Evolutionary conservation across 2,797 vertebrate species (phyloP).

Genomic region (Molossus alvarezi): DNA sequence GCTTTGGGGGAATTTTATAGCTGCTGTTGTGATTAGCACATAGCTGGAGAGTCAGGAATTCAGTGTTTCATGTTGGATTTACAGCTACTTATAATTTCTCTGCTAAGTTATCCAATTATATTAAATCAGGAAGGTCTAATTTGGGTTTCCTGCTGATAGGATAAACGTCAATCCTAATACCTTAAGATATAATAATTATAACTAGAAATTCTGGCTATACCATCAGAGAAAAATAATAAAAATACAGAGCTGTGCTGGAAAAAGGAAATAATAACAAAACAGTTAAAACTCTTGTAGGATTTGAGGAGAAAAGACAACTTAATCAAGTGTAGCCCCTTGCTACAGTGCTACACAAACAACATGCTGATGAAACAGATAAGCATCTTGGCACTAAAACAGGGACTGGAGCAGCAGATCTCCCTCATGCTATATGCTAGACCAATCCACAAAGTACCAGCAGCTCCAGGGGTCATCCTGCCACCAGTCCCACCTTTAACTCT

Average conservation of each 20-base stretch:
- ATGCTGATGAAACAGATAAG: slow-evolving; percentile 37
- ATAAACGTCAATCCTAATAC: slow-evolving; percentile 11
- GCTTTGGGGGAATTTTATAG: slow-evolving; percentile 22
- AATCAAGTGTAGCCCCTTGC: not conserved
- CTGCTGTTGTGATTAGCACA: slow-evolving; percentile 36
- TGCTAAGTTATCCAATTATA: slow-evolving; percentile 33
- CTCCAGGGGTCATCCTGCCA: not conserved
- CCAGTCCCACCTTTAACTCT: not conserved
- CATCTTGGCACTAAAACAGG: not conserved
- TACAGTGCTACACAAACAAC: not conserved
- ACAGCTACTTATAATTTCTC: slow-evolving; percentile 51
- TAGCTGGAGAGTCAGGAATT: slow-evolving; percentile 28
- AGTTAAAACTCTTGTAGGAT: slow-evolving; percentile 27
- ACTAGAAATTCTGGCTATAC: slow-evolving; percentile 37
- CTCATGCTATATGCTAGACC: not conserved
- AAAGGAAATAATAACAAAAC: slow-evolving; percentile 33
- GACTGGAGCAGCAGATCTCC: not conserved
- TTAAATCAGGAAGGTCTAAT: slow-evolving; percentile 45
- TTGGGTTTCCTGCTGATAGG: not conserved
- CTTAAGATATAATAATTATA: not conserved
- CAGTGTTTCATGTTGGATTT: slow-evolving; percentile 14
- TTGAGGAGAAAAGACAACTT: slow-evolving; percentile 22
- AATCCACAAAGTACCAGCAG: not conserved
- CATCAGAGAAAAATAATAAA: slow-evolving; percentile 58
- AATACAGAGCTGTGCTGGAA: slow-evolving; percentile 10